Conservation (phyloP, 2,113 vertebrate species). For the Mobula hypostoma region DNA sequence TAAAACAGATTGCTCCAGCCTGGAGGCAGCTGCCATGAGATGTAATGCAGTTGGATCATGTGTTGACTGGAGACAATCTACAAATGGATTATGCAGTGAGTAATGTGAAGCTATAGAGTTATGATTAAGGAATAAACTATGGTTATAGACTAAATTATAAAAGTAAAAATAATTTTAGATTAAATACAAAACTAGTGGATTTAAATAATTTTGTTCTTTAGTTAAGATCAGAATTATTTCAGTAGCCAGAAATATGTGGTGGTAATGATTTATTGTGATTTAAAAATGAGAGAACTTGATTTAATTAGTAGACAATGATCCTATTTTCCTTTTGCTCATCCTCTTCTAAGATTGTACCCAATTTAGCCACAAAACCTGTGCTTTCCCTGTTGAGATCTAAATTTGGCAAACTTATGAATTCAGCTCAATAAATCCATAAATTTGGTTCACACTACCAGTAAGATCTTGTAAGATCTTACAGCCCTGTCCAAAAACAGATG, state of each 20-base stretch:
- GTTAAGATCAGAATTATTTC: not conserved
- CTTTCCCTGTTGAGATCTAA: not conserved
- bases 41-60: not conserved
- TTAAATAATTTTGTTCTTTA: not conserved
- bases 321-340: not conserved
- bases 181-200: not conserved
- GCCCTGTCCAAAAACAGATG: not conserved
- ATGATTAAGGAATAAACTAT: not conserved
- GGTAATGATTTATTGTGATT: not conserved
- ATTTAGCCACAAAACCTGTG: not conserved
- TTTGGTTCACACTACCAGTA: not conserved
- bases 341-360: not conserved
- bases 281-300: not conserved
- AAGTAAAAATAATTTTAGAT: not conserved
- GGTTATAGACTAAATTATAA: not conserved
- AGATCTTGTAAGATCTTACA: not conserved
- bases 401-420: not conserved
- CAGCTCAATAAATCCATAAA: not conserved
- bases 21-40: not conserved
- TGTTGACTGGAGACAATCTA: not conserved
- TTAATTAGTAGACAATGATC: not conserved
- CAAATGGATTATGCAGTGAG: slow-evolving; percentile 33
- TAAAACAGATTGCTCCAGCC: not conserved
- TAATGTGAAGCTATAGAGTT: not conserved
- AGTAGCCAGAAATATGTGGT: not conserved